Evolutionary conservation across 2,797 vertebrate genomes (phyloP), one percentile per base, ranked within the genome.

Genomic region (Lepidocolaptes lacrymiger): DNA sequence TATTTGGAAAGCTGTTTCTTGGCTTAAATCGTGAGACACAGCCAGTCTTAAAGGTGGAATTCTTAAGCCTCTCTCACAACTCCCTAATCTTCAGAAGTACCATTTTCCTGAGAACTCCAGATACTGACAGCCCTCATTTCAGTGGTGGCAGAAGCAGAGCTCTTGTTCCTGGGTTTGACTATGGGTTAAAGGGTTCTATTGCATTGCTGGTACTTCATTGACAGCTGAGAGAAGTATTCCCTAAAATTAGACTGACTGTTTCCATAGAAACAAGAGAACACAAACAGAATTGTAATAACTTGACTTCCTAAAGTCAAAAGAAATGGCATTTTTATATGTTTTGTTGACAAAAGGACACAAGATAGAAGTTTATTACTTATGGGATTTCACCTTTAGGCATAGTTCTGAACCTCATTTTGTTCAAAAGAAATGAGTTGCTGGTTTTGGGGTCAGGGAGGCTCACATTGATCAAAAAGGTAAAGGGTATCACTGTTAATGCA

Each of bases 171-270:
- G 10, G 44, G 22, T 88, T 51, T 68, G 16, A 24, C 30, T 6
- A 3, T 1, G 8, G 12, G 10, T 91, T 69, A 55, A 61, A 41
- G 18, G 30, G 13, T 46, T 92, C 32, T 64, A 1, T 56, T 81
- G 28, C 15, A 32, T 13, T 55, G 18, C 43, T 63, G 32, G 18
- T 44, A 58, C 21, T 73, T 39, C 46, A 9, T 7, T 52, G 54
- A 32, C 27, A 63, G 26, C 15, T 56, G 46, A 77, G 58, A 55
- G 7, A 39, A 85, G 36, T 73, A 72, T 77, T 86, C 52, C 89
- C 71, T 94, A 94, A 95, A 95, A 94, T 95, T 84, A 92, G 82
- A 77, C 88, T 83, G 91, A 67, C 77, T 73, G 91, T 96, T 94
- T 69, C 95, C 85, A 93, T 94, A 51, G 95, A 88, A 94, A 97